A percentile compares a stretch with the other conserved stretches of the same genome.
Evolutionary conservation across 2,797 vertebrate species (phyloP).

Genomic region (Sebastes matsubarae): DNA sequence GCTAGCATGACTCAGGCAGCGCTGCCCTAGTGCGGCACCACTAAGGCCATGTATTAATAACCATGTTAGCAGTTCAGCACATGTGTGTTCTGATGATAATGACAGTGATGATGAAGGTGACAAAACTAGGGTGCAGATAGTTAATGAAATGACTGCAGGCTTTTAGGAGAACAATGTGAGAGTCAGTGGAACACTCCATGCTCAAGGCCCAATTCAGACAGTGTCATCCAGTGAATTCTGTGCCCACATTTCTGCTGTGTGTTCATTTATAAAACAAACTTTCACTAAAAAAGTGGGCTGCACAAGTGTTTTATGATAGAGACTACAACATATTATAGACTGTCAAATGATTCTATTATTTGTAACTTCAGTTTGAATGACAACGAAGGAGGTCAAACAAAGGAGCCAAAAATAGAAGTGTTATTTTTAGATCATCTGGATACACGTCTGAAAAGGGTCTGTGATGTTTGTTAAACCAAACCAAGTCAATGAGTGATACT

Average conservation of each 20-base stretch:
- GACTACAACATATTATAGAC: background rate
- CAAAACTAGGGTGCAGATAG: conserved; percentile 23
- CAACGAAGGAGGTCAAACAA: background rate
- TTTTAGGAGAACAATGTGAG: conserved; percentile 64
- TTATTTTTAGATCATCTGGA: conserved; percentile 18
- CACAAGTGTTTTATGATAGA: background rate
- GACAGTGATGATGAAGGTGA: conserved; percentile 44
- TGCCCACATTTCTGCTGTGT: background rate
- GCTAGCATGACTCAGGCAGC: conserved; percentile 42
- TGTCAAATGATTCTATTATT: background rate
- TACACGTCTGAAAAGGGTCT: conserved; percentile 66
- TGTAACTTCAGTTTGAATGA: background rate
- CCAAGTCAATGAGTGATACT: conserved; percentile 53
- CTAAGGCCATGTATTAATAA: conserved; percentile 71
- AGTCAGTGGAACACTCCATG: conserved; percentile 74
- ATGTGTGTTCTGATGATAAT: conserved; percentile 63
- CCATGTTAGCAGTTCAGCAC: conserved; percentile 73
- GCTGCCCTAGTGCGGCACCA: conserved; percentile 55
- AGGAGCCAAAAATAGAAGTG: background rate
- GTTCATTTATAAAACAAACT: background rate
- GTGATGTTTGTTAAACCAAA: conserved; percentile 68
- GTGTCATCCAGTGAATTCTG: background rate
- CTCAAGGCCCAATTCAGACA: conserved; percentile 73
- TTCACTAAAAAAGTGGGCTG: background rate
- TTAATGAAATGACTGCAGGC: conserved; percentile 71